Evolutionary conservation across 2,797 vertebrate species (phyloP).

Genomic region (Cossypha polioptera): DNA sequence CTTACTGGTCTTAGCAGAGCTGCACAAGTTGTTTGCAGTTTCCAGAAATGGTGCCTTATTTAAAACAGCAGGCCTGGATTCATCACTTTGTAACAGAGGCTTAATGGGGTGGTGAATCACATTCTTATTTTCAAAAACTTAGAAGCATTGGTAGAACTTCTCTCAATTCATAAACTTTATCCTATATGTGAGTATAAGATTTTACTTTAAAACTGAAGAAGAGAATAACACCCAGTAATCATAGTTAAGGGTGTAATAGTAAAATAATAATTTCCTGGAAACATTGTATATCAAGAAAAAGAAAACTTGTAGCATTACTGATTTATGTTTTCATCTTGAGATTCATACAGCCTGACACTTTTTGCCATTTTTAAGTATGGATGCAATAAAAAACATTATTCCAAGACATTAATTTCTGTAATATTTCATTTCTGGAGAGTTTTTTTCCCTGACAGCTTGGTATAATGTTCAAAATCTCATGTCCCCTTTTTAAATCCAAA

Average conservation of each 20-base stretch:
- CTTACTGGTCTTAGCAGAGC: background rate
- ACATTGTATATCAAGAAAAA: background rate
- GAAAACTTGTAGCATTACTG: background rate
- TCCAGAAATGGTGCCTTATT: background rate
- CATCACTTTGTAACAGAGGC: background rate
- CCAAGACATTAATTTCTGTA: background rate
- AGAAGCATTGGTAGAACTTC: background rate
- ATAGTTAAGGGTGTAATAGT: background rate
- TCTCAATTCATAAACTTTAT: background rate
- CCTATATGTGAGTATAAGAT: background rate
- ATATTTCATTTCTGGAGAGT: background rate
- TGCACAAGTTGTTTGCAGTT: background rate
- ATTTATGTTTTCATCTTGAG: background rate
- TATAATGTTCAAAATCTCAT: background rate
- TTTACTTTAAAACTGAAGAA: background rate
- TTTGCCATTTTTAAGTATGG: background rate
- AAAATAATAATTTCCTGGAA: background rate
- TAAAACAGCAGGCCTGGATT: background rate
- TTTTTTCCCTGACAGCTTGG: background rate
- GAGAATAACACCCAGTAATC: background rate
- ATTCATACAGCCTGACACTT: background rate
- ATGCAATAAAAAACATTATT: background rate
- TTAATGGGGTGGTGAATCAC: background rate
- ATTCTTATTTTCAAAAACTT: background rate
- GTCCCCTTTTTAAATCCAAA: background rate